These are phyloP conservation scores for Pseudococcus viburni DNA, from an alignment of 2,888 invertebrate genomes.

Conservation along the genomic window DNA sequence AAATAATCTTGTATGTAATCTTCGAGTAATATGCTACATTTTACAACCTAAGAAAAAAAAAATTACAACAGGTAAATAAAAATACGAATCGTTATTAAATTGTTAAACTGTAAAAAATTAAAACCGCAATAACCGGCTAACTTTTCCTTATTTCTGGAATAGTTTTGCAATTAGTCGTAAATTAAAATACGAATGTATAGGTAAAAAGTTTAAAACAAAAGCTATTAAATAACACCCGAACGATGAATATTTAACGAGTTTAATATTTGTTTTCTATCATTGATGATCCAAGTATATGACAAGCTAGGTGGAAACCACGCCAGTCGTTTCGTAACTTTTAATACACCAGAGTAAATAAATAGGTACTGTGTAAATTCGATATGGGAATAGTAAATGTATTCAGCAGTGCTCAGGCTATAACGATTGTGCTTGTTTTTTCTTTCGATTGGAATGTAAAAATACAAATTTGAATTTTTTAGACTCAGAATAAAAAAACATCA, in stretches of 20 bases:
- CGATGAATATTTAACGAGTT: not conserved
- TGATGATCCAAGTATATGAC: not conserved
- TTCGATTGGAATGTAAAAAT: no score
- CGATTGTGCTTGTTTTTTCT: no score
- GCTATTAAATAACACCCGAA: constrained; percentile 4
- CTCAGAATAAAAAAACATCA: no score
- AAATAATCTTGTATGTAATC: not conserved
- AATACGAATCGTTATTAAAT: not conserved
- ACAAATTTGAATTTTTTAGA: no score
- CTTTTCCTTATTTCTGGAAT: not conserved
- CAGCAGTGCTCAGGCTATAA: no score
- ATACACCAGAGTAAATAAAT: constrained; percentile 4
- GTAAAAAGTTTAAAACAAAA: not conserved
- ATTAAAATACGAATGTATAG: not conserved
- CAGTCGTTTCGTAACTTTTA: not conserved
- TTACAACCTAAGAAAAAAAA: constrained; percentile 39
- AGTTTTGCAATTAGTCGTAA: not conserved
- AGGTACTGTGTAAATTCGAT: not conserved
- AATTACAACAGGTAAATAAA: not conserved
- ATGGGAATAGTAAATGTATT: not conserved
- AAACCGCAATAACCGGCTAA: not conserved
- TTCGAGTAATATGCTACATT: constrained; percentile 21
- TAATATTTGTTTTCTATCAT: constrained; percentile 11
- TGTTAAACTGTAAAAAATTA: not conserved
- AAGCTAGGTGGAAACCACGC: not conserved